Evolutionary conservation across 2,888 invertebrate species (phyloP), one percentile per base, ranked within the genome.

Genomic region (Metellina segmentata): DNA sequence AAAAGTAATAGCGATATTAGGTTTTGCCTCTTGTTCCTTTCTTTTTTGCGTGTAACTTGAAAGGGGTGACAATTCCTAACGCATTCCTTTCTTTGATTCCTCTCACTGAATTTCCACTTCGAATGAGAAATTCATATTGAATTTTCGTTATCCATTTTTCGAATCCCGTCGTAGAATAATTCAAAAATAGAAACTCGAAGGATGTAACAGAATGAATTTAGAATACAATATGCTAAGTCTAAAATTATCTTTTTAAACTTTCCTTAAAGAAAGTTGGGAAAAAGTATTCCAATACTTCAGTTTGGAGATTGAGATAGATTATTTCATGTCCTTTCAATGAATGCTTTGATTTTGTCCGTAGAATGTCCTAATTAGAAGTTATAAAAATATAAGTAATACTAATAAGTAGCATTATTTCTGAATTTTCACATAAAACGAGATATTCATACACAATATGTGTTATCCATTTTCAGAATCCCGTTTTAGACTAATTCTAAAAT

Each of bases 1-100:
- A 75, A 79, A 89, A 70, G 71, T 81, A 75, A 74, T 72, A 81
- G 89, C 20, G 77, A 51, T 82, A 89, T 89, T 89, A 89, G 81
- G 34, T 75, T 86, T 83, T 79, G 72, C 69, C 81, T 34, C 70
- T 61, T 88, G 72, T 53, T 87, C n/a, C 69, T 51, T 75, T 34
- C 75, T 11, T 61, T 34, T 34, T 51, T 69, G 51, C 69, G n/a
- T 20, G 19, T 9, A 77, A 75, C 51, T 49, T 49, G 48, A 69
- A 81, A 69, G 53, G 53, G 82, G 77, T 77, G 20, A 7, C 19
- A 88, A 75, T 81, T 87, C 49, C 81, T 53, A 81, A 81, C 75
- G 61, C 61, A 75, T 89, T 81, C 81, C 49, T n/a, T 49, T 81
- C 77, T 75, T n/a, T 53, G n/a, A 72, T 49, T 74, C 52, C 74